Evolutionary conservation across 35 echinoderm and acorn worm genomes (phyloP).

Genomic region (Anneissia japonica): DNA sequence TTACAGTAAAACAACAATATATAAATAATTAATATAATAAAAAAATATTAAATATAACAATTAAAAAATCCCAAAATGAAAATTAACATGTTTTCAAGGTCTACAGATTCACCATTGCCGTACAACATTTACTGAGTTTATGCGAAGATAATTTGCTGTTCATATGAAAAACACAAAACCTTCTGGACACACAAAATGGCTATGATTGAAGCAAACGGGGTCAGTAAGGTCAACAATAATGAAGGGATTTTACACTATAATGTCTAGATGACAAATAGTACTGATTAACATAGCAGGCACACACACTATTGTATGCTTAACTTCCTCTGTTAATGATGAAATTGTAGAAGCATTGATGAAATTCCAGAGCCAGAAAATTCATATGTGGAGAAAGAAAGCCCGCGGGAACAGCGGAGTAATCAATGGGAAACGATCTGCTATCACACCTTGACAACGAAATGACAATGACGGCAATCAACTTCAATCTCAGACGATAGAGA

Average conservation of each 20-base stretch:
- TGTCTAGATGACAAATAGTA: background rate
- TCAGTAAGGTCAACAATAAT: background rate
- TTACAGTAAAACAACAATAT: too few relatives aligned
- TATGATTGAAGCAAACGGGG: background rate
- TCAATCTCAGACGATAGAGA: background rate
- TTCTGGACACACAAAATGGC: background rate
- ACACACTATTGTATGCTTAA: background rate
- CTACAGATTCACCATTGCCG: too few relatives aligned
- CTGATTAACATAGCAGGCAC: background rate
- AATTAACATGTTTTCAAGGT: too few relatives aligned
- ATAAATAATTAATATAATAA: too few relatives aligned
- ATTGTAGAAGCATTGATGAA: background rate
- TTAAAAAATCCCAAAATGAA: too few relatives aligned
- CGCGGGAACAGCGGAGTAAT: background rate
- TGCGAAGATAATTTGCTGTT: background rate
- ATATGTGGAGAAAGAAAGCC: background rate
- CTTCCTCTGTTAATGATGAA: background rate
- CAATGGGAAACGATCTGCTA: background rate
- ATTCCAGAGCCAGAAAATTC: background rate
- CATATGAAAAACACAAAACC: background rate
- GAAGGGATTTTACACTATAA: conserved; percentile 1
- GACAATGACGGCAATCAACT: background rate
- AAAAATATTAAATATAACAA: too few relatives aligned
- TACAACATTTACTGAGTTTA: background rate
- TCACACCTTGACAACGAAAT: background rate